These are phyloP conservation scores for Sclerodermus sp. DNA, from an alignment of 2,888 invertebrate species.

Conservation along the genomic window DNA sequence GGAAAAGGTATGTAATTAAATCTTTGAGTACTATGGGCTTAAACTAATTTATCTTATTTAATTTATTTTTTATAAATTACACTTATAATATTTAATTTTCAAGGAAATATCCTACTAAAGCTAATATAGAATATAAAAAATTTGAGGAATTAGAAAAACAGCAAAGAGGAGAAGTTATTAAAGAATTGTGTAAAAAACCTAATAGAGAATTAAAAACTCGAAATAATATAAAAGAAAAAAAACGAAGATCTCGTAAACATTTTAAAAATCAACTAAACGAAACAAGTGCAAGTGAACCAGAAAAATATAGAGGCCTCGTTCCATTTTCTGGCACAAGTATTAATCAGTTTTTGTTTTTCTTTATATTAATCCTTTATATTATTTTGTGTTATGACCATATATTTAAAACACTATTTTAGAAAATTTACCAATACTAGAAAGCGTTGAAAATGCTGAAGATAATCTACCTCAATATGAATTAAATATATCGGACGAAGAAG, in stretches of 20 bases:
- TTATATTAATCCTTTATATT: background rate
- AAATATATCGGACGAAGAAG: conserved; percentile 27
- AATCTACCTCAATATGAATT: conserved; percentile 6
- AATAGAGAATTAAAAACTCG: conserved; percentile 8
- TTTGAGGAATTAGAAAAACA: conserved; percentile 68
- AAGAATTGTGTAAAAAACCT: conserved; percentile 35
- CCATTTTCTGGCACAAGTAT: conserved; percentile 61
- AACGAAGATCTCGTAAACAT: conserved; percentile 22
- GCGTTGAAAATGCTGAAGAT: conserved; percentile 7
- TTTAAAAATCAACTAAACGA: conserved; percentile 10
- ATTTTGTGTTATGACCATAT: background rate
- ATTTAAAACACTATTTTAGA: background rate
- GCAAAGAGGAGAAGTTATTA: conserved; percentile 75
- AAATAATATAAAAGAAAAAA: conserved; percentile 17
- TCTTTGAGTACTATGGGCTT: background rate
- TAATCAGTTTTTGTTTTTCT: conserved; percentile 1
- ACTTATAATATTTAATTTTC: conserved; percentile 16
- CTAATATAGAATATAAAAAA: conserved; percentile 68
- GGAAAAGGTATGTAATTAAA: conserved; percentile 62
- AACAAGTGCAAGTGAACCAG: background rate
- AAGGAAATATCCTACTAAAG: conserved; percentile 73
- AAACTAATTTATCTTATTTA: too few relatives aligned
- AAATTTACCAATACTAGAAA: background rate
- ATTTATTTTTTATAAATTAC: conserved; percentile 2
- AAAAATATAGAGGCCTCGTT: conserved; percentile 51